phyloP scores from a whole-genome alignment of 2,113 vertebrate species.

The Miniopterus natalensis region DNA sequence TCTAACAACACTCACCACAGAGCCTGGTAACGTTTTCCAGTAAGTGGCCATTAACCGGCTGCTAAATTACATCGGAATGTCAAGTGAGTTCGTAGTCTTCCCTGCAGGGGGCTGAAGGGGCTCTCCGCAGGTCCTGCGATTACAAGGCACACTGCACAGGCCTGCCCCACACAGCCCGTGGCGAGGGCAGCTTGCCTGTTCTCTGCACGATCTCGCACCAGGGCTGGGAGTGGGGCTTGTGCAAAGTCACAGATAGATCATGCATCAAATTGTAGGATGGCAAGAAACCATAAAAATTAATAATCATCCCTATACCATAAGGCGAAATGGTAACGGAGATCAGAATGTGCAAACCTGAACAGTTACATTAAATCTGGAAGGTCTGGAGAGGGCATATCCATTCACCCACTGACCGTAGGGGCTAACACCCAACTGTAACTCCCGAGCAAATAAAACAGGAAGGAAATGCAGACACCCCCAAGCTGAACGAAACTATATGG shows the following conservation, averaged over 20 bases:
- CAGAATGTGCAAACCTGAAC: not conserved
- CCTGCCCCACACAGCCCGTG: not conserved
- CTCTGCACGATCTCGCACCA: not conserved
- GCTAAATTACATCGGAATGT: constrained; percentile 72
- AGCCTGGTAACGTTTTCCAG: constrained; percentile 74
- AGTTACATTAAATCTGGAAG: not conserved
- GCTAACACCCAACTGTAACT: not conserved
- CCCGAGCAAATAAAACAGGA: not conserved
- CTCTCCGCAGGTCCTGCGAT: constrained; percentile 4
- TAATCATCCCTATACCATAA: not conserved
- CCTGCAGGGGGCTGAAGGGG: not conserved
- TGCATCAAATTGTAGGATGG: not conserved
- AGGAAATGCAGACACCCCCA: not conserved
- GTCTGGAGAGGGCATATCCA: not conserved
- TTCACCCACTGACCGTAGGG: not conserved
- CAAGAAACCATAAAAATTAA: not conserved
- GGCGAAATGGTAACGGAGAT: not conserved
- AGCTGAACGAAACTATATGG: not conserved
- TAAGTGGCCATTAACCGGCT: constrained; percentile 71
- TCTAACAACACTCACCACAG: constrained; percentile 68
- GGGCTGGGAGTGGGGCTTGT: not conserved
- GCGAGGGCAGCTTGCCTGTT: not conserved
- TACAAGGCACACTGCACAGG: not conserved
- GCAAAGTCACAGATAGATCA: not conserved
- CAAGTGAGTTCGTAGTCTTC: constrained; percentile 60